phyloP scores from a whole-genome alignment of 2,888 invertebrate species.

The Cantharis flavilabris region DNA sequence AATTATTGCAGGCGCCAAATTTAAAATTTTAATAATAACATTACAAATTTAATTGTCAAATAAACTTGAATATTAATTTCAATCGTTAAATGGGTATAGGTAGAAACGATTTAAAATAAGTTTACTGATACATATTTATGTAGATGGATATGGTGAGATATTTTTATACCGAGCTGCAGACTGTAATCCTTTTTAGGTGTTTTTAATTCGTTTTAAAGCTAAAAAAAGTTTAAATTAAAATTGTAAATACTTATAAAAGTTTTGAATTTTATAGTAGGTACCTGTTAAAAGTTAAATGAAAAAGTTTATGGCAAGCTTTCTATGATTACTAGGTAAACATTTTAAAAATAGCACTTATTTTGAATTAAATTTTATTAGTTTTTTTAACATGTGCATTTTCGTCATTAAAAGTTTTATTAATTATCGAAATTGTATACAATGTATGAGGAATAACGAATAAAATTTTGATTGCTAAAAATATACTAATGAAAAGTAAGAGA shows the following conservation, averaged over 20 bases:
- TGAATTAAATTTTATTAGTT: neutral
- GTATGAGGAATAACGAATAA: neutral
- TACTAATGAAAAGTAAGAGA: no score
- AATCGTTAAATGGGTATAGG: neutral
- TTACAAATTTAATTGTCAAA: neutral
- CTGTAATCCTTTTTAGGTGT: conserved; percentile 12
- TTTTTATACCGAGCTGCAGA: neutral
- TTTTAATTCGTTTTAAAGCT: conserved; percentile 22
- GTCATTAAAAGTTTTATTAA: neutral
- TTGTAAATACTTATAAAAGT: conserved; percentile 21
- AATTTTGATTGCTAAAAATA: neutral
- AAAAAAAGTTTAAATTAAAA: conserved; percentile 19
- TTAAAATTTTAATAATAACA: no score
- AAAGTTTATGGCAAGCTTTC: conserved; percentile 9
- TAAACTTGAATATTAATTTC: neutral
- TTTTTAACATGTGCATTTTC: neutral
- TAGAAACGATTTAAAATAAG: neutral
- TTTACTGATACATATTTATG: neutral
- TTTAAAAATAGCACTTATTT: neutral
- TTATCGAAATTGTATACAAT: neutral
- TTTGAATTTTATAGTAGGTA: conserved; percentile 6
- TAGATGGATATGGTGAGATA: neutral
- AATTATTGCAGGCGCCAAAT: no score
- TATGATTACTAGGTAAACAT: neutral
- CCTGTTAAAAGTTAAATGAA: conserved; percentile 19